These are phyloP conservation scores for Drosophila pachea DNA, from an alignment of 1,140 invertebrate species.

Conservation along the genomic window DNA sequence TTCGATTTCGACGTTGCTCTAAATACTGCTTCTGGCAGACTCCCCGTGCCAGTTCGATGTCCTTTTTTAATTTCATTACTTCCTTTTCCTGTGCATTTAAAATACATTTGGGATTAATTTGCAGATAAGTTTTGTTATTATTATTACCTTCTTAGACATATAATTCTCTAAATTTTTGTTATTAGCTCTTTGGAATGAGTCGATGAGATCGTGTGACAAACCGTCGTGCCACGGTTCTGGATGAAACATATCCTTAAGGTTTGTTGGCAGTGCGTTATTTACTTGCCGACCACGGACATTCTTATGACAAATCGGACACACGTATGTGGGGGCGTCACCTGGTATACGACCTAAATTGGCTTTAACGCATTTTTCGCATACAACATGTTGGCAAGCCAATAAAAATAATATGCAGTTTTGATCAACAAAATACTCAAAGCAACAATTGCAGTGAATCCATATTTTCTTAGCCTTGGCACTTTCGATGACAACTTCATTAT, in stretches of 20 bases:
- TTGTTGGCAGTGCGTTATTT: slow-evolving; percentile 47
- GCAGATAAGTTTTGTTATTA: too few relatives aligned
- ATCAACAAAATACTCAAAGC: slow-evolving; percentile 36
- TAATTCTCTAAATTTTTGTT: slow-evolving; percentile 28
- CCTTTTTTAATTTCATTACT: slow-evolving; percentile 6
- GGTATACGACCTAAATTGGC: slow-evolving; percentile 36
- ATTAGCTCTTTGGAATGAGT: slow-evolving; percentile 49
- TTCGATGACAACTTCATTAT: neutral
- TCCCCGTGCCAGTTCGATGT: slow-evolving; percentile 7
- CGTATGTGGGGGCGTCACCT: slow-evolving; percentile 40
- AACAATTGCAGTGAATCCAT: slow-evolving; percentile 70
- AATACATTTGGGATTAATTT: neutral
- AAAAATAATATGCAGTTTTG: slow-evolving; percentile 38
- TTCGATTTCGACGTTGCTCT: slow-evolving; percentile 11
- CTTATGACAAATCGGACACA: slow-evolving; percentile 47
- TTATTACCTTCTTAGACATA: slow-evolving; percentile 38
- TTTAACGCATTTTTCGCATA: slow-evolving; percentile 51
- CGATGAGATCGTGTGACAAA: slow-evolving; percentile 17
- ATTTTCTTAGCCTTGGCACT: slow-evolving; percentile 27
- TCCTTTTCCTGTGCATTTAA: slow-evolving; percentile 18
- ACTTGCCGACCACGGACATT: slow-evolving; percentile 53
- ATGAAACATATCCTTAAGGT: slow-evolving; percentile 58
- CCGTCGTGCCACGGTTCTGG: slow-evolving; percentile 49
- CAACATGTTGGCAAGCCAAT: slow-evolving; percentile 61
- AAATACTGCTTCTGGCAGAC: slow-evolving; percentile 23